These are phyloP conservation scores for Sympetrum striolatum DNA, from an alignment of 2,888 invertebrate species.

Conservation along the genomic window DNA sequence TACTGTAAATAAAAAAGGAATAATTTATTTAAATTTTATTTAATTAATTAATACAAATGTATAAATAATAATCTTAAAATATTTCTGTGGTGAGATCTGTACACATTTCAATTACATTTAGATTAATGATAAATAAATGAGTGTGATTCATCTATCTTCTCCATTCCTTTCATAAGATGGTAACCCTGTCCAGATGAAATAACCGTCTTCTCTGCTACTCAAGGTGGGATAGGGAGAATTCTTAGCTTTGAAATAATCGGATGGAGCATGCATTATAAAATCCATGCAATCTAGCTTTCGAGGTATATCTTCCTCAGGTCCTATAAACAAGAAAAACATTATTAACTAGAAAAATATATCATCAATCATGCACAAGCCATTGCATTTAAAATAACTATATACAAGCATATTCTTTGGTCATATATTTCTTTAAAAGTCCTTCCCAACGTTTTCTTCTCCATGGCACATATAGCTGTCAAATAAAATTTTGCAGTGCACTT, in stretches of 20 bases:
- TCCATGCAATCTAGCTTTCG: slow-evolving; percentile 86
- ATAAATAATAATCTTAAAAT: neutral
- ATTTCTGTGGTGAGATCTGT: neutral
- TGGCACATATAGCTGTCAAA: too few species aligned
- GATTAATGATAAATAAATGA: neutral
- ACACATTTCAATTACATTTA: neutral
- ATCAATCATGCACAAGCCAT: neutral
- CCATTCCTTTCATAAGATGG: slow-evolving; percentile 1
- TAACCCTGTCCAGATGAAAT: slow-evolving; percentile 38
- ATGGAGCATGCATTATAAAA: slow-evolving; percentile 93
- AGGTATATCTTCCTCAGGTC: slow-evolving; percentile 90
- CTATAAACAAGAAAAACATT: slow-evolving; percentile 58
- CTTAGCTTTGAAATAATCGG: slow-evolving; percentile 82
- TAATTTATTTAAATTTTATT: neutral
- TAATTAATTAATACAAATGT: neutral
- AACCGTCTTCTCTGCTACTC: slow-evolving; percentile 4
- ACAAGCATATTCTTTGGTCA: neutral
- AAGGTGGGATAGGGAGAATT: slow-evolving; percentile 39
- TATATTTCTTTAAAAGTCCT: too few species aligned
- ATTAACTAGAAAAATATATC: slow-evolving; percentile 42
- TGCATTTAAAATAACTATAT: neutral
- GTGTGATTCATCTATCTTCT: neutral
- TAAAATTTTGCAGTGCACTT: too few species aligned
- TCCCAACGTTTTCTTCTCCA: too few species aligned
- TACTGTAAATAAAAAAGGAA: too few species aligned